phyloP scores from a whole-genome alignment of 2,113 vertebrate species.

The Poecile atricapillus region DNA sequence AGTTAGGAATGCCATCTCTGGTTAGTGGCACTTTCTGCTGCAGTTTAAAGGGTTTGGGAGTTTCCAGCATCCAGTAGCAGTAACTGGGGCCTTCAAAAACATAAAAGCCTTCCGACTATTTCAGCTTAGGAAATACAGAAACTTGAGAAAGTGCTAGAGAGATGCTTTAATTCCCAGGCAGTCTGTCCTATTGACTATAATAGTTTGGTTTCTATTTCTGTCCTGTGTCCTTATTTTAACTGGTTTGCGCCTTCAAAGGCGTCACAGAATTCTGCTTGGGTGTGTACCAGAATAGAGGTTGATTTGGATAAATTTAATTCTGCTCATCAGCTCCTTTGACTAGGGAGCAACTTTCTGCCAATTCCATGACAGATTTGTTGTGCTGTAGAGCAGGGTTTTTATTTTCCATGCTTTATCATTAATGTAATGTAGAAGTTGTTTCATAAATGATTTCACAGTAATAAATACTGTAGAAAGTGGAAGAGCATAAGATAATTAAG shows the following conservation, averaged over 20 bases:
- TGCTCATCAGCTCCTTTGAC: slow-evolving; percentile 56
- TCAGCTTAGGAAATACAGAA: background rate
- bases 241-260: slow-evolving; percentile 29
- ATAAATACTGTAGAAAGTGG: background rate
- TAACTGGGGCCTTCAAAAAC: background rate
- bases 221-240: background rate
- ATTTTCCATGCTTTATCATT: background rate
- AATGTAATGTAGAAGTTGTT: background rate
- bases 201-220: slow-evolving; percentile 39
- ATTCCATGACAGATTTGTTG: background rate
- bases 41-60: background rate
- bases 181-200: slow-evolving; percentile 27
- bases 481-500: background rate
- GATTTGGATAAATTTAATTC: slow-evolving; percentile 50
- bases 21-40: background rate
- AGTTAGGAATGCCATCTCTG: background rate
- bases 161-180: slow-evolving; percentile 14
- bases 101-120: background rate
- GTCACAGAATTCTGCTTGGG: slow-evolving; percentile 38
- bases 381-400: background rate
- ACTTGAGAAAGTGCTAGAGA: slow-evolving; percentile 10
- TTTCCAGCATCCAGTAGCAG: background rate
- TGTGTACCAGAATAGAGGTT: slow-evolving; percentile 34
- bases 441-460: background rate
- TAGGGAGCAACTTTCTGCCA: slow-evolving; percentile 36